These are phyloP conservation scores for Drosophila siamana DNA, from an alignment of 2,888 invertebrate genomes.

Conservation along the genomic window DNA sequence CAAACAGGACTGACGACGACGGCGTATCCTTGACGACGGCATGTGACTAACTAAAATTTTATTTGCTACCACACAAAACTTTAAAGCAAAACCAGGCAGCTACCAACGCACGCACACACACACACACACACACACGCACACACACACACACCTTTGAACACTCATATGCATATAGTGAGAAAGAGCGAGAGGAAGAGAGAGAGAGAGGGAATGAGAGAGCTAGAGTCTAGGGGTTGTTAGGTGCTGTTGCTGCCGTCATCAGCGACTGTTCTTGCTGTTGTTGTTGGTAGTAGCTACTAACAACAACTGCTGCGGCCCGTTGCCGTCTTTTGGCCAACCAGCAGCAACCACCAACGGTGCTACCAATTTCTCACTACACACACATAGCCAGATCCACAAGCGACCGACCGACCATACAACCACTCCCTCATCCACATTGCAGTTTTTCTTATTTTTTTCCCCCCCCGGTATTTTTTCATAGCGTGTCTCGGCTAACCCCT, in stretches of 20 bases:
- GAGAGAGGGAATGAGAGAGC: conserved; percentile 28
- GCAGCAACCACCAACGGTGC: conserved; percentile 69
- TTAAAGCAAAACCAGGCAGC: conserved; percentile 69
- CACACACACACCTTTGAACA: conserved; percentile 9
- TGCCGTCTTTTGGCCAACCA: conserved; percentile 70
- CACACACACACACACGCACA: conserved; percentile 18
- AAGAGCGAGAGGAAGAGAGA: conserved; percentile 10
- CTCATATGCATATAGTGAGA: conserved; percentile 13
- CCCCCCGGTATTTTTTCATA: conserved; percentile 33
- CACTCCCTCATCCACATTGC: conserved; percentile 69
- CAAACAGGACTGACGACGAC: conserved; percentile 64
- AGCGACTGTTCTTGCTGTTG: conserved; percentile 23
- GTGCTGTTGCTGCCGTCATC: conserved; percentile 55
- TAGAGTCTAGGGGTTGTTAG: conserved; percentile 50
- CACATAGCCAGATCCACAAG: conserved; percentile 43
- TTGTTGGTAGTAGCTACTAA: conserved; percentile 34
- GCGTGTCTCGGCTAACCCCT: conserved; percentile 50
- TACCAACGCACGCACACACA: conserved; percentile 43
- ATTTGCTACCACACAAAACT: conserved; percentile 84
- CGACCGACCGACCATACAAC: conserved; percentile 74
- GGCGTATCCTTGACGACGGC: conserved; percentile 86
- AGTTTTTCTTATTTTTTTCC: conserved; percentile 36
- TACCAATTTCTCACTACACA: conserved; percentile 70
- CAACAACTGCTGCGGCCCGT: conserved; percentile 45
- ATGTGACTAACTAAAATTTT: conserved; percentile 85